Evolutionary conservation across 2,113 vertebrate genomes (phyloP).

Genomic region (Onychostruthus taczanowskii): DNA sequence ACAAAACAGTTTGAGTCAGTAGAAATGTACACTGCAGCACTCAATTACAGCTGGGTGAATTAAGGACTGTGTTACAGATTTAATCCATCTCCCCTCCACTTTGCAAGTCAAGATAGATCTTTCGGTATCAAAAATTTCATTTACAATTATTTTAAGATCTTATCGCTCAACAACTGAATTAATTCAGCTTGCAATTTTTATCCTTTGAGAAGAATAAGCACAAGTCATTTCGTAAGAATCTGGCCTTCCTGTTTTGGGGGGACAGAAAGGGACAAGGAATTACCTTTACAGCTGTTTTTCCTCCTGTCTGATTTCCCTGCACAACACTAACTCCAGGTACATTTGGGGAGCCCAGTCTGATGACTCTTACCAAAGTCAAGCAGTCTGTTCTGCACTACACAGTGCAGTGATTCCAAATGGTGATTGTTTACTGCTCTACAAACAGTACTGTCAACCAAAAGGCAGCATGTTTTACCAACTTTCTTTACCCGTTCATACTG

Average conservation of each 20-base stretch:
- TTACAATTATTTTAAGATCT: neutral
- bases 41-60: neutral
- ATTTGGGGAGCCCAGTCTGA: neutral
- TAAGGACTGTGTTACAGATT: neutral
- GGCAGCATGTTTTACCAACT: neutral
- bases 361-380: neutral
- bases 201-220: neutral
- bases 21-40: neutral
- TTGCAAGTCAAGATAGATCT: neutral
- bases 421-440: neutral
- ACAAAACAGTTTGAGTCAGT: constrained; percentile 5
- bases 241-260: neutral
- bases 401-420: neutral
- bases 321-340: neutral
- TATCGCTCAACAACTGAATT: neutral
- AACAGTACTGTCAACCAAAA: neutral
- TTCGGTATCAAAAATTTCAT: neutral
- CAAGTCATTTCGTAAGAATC: neutral
- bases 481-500: neutral
- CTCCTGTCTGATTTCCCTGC: neutral
- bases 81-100: neutral
- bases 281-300: neutral
- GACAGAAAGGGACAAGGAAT: neutral
- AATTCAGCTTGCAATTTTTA: neutral
- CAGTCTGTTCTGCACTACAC: neutral